A percentile compares a stretch with the other conserved stretches of the same genome.
Conservation (phyloP, 2,797 vertebrate genomes). For the Valencia hispanica region DNA sequence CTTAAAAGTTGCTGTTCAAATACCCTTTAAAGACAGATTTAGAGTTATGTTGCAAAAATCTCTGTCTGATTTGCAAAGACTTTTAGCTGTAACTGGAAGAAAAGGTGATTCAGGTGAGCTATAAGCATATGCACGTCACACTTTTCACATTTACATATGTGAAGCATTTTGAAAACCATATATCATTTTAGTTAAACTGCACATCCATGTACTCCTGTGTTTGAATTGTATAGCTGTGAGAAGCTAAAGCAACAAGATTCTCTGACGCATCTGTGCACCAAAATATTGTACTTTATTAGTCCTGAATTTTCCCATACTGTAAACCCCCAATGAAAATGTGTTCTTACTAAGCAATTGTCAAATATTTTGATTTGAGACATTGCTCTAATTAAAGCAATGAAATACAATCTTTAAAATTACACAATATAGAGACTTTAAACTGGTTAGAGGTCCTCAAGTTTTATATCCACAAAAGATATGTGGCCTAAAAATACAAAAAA, state of each 20-base stretch:
- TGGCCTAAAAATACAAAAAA: conserved; percentile 13
- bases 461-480: not conserved
- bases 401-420: conserved; percentile 25
- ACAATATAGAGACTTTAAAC: not conserved
- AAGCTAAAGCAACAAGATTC: not conserved
- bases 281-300: not conserved
- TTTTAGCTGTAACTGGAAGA: not conserved
- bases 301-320: not conserved
- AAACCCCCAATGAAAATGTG: not conserved
- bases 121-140: no score
- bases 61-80: not conserved
- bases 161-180: no score
- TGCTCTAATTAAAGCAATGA: not conserved
- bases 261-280: not conserved
- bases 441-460: conserved; percentile 4
- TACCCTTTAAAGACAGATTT: not conserved
- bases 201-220: no score
- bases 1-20: not conserved
- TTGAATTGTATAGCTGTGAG: no score
- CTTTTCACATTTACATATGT: no score
- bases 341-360: not conserved
- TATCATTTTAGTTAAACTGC: no score
- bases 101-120: no score
- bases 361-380: not conserved
- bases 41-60: not conserved